Evolutionary conservation across 2,888 invertebrate species (phyloP).

Genomic region (Anodontia alba): DNA sequence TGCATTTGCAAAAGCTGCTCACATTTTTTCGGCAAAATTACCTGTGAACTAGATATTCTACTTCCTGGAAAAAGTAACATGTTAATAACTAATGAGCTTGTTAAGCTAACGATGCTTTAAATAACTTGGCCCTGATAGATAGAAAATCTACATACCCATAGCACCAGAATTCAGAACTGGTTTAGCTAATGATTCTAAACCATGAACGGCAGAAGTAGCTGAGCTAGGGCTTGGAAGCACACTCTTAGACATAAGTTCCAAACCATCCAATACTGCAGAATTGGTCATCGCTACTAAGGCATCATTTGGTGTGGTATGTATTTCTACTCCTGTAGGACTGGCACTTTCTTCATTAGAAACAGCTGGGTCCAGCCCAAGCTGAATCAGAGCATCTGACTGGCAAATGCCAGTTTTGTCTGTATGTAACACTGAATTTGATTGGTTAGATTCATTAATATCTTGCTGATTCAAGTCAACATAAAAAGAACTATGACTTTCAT

Average conservation of each 20-base stretch:
- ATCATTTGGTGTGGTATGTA: background rate
- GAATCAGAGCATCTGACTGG: constrained; percentile 65
- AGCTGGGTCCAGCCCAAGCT: constrained; percentile 66
- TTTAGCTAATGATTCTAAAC: background rate
- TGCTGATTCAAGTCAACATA: constrained; percentile 69
- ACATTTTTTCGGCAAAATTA: no score
- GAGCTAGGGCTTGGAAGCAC: background rate
- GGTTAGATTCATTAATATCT: constrained; percentile 6
- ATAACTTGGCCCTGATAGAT: no score
- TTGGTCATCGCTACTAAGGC: background rate
- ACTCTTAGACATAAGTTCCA: background rate
- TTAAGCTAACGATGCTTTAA: no score
- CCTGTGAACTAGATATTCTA: no score
- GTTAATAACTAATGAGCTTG: no score
- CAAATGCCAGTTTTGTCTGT: constrained; percentile 30
- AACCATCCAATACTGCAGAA: background rate
- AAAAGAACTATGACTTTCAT: constrained; percentile 73
- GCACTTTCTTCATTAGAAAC: constrained; percentile 23
- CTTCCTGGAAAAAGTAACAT: no score
- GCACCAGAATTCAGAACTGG: background rate
- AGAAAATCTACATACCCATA: background rate
- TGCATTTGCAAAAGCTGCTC: no score
- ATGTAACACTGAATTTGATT: constrained; percentile 31
- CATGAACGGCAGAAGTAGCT: background rate
- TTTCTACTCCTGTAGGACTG: background rate